Evolutionary conservation across 1,140 invertebrate species (phyloP).

Genomic region (Eumeta japonica): DNA sequence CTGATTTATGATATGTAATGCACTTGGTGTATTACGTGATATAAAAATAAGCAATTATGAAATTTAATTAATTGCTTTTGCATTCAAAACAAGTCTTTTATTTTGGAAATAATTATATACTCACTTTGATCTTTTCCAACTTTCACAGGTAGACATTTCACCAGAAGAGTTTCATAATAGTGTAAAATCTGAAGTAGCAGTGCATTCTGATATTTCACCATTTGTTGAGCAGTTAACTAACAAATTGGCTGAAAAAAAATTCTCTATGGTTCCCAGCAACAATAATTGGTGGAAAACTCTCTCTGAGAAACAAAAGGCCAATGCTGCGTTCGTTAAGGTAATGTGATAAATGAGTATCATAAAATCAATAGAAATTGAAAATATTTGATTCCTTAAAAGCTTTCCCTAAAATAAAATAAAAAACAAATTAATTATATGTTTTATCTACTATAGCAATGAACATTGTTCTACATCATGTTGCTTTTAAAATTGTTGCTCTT

Average conservation of each 20-base stretch:
- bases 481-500: too few relatives aligned
- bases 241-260: conserved; percentile 57
- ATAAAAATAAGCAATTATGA: too few relatives aligned
- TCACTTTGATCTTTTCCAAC: background rate
- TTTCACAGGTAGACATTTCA: conserved; percentile 77
- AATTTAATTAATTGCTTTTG: too few relatives aligned
- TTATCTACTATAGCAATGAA: too few relatives aligned
- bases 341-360: conserved; percentile 14
- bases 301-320: conserved; percentile 61
- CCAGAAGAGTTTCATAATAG: conserved; percentile 93
- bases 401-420: too few relatives aligned
- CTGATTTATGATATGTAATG: too few relatives aligned
- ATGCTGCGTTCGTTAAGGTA: conserved; percentile 61
- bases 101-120: background rate
- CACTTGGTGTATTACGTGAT: too few relatives aligned
- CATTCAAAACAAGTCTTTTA: too few relatives aligned
- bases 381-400: too few relatives aligned
- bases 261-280: conserved; percentile 41
- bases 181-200: conserved; percentile 68
- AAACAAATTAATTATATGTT: too few relatives aligned
- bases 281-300: conserved; percentile 62
- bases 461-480: too few relatives aligned
- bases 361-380: too few relatives aligned
- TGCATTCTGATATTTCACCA: conserved; percentile 78
- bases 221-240: conserved; percentile 65